phyloP scores from a whole-genome alignment of 2,888 invertebrate species.

The Microctonus aethiopoides region DNA sequence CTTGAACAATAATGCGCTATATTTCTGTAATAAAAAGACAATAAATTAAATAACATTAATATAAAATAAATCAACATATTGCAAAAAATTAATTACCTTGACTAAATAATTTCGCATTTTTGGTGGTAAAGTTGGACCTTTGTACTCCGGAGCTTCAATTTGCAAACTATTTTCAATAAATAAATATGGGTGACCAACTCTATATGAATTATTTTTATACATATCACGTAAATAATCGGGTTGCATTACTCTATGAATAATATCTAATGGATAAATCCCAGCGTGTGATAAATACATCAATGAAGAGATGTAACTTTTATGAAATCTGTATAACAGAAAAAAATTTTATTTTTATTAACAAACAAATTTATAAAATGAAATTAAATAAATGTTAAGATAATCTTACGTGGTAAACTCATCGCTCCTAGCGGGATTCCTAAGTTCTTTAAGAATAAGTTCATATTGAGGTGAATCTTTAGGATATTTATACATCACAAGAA shows the following conservation, averaged over 20 bases:
- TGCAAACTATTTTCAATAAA: constrained; percentile 73
- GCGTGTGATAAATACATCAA: constrained; percentile 42
- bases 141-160: constrained; percentile 72
- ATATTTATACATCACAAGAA: constrained; percentile 73
- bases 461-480: constrained; percentile 68
- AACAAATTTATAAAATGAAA: not conserved
- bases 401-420: constrained; percentile 69
- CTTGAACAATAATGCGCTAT: too few relatives aligned
- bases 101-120: constrained; percentile 69
- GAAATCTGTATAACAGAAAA: constrained; percentile 42
- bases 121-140: constrained; percentile 70
- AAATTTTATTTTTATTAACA: too few relatives aligned
- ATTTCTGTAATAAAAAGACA: too few relatives aligned
- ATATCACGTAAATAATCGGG: constrained; percentile 71
- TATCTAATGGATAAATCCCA: constrained; percentile 48
- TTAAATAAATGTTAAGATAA: not conserved
- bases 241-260: constrained; percentile 72
- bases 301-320: constrained; percentile 33
- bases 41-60: not conserved
- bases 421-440: constrained; percentile 70
- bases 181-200: constrained; percentile 72
- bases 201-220: constrained; percentile 69
- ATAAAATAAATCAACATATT: not conserved
- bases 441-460: constrained; percentile 65
- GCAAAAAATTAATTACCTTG: constrained; percentile 61